Percentiles rank a stretch among this genome's conserved stretches.
Conservation (phyloP, 1,140 invertebrate species). For the Carcinoscorpius rotundicauda region DNA sequence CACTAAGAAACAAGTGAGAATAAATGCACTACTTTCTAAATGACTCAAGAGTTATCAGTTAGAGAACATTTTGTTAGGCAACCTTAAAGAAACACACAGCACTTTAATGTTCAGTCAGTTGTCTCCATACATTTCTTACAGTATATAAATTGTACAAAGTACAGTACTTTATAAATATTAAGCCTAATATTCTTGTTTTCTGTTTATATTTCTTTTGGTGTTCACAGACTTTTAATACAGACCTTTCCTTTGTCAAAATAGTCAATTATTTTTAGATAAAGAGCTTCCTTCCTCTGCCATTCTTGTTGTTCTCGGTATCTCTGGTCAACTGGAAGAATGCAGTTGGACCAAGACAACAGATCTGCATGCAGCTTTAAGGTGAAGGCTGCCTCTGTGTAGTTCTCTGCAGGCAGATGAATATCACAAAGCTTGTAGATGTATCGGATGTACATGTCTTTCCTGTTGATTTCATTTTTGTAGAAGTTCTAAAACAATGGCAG, state of each 20-base stretch:
- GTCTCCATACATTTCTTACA: no score
- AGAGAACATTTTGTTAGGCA: no score
- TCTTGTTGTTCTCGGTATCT: constrained; percentile 48
- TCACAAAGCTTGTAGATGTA: constrained; percentile 96
- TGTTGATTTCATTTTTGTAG: constrained; percentile 87
- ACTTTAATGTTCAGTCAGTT: no score
- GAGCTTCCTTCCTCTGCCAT: constrained; percentile 81
- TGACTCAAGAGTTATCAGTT: no score
- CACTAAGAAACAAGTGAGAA: no score
- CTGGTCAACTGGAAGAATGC: constrained; percentile 42
- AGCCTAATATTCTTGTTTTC: background rate
- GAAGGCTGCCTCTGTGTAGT: constrained; percentile 90
- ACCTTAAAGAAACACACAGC: no score
- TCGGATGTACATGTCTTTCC: constrained; percentile 90
- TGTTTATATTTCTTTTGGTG: background rate
- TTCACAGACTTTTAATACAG: constrained; percentile 16
- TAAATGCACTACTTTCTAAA: no score
- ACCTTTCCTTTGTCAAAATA: constrained; percentile 92
- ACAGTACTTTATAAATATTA: background rate
- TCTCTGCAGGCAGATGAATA: constrained; percentile 82
- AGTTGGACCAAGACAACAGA: constrained; percentile 72
- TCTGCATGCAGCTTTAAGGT: constrained; percentile 88
- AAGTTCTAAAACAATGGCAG: constrained; percentile 58
- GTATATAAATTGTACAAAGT: no score
- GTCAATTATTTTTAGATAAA: constrained; percentile 82